phyloP scores from a whole-genome alignment of 2,888 invertebrate species.

The Latheticus oryzae region DNA sequence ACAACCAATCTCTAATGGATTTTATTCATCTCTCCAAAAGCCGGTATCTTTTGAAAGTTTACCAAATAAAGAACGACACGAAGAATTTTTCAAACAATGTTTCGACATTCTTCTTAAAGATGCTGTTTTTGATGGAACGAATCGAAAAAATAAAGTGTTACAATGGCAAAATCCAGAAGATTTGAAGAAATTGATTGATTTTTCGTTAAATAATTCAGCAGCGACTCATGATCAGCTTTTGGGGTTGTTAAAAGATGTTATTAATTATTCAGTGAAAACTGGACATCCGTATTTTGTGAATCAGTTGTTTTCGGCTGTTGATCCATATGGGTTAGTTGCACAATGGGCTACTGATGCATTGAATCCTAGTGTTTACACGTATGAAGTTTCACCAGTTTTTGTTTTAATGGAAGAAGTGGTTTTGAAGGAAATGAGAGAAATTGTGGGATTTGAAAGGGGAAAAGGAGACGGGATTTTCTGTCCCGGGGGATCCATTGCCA shows the following conservation, averaged over 20 bases:
- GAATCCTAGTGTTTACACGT: conserved; percentile 90
- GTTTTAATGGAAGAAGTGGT: conserved; percentile 89
- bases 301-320: conserved; percentile 86
- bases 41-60: conserved; percentile 70
- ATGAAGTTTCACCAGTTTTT: conserved; percentile 90
- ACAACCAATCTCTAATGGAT: conserved; percentile 24
- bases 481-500: conserved; percentile 91
- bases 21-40: conserved; percentile 26
- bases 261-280: conserved; percentile 89
- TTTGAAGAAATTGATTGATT: conserved; percentile 75
- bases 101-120: conserved; percentile 79
- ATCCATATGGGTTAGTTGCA: conserved; percentile 85
- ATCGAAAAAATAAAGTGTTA: conserved; percentile 78
- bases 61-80: conserved; percentile 74
- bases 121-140: conserved; percentile 81
- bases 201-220: conserved; percentile 71
- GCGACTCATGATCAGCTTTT: conserved; percentile 77
- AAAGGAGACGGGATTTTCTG: conserved; percentile 89
- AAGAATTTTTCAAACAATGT: conserved; percentile 77
- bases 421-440: conserved; percentile 80
- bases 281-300: conserved; percentile 92
- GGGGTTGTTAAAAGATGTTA: conserved; percentile 75
- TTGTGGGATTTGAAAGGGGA: conserved; percentile 80
- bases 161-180: conserved; percentile 85
- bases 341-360: conserved; percentile 89